Percentiles rank a stretch among this genome's conserved stretches.
Evolutionary conservation across 2,797 vertebrate genomes (phyloP).

Genomic region (Pangasius mekongensis): DNA sequence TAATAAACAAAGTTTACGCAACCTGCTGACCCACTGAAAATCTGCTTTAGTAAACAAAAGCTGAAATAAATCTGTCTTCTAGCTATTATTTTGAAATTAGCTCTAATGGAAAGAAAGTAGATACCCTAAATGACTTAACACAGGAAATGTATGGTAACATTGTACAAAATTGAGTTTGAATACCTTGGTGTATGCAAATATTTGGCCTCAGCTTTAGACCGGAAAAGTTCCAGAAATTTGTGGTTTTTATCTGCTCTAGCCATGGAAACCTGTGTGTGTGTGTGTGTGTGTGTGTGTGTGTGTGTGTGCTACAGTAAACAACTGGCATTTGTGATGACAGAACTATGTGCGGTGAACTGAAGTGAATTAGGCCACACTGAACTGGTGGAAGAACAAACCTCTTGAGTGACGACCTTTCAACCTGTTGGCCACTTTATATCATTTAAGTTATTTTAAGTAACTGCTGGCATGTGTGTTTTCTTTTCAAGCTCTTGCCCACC

Average conservation of each 20-base stretch:
- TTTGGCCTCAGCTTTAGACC: not conserved
- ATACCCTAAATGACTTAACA: not conserved
- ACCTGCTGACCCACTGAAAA: too few species aligned
- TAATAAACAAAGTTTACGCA: too few species aligned
- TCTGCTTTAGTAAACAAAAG: too few species aligned
- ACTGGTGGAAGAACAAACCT: not conserved
- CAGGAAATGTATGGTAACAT: not conserved
- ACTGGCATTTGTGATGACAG: not conserved
- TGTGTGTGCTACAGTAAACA: not conserved
- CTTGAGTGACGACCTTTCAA: slow-evolving; percentile 2
- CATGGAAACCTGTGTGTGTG: not conserved
- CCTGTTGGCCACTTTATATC: not conserved
- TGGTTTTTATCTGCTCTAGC: not conserved
- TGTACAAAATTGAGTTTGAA: not conserved
- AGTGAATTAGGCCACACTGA: not conserved
- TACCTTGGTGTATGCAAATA: not conserved
- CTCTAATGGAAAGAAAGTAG: not conserved
- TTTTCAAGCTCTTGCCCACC: not conserved
- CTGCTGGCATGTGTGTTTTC: not conserved
- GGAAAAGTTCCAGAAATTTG: not conserved
- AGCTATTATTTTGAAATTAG: not conserved
- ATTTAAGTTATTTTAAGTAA: not conserved
- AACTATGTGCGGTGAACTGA: not conserved
- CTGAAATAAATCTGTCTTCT: not conserved
- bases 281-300: not conserved